Evolutionary conservation across 1,140 invertebrate species (phyloP), one percentile per base, ranked within the genome.

Genomic region (Drosophila nannoptera): DNA sequence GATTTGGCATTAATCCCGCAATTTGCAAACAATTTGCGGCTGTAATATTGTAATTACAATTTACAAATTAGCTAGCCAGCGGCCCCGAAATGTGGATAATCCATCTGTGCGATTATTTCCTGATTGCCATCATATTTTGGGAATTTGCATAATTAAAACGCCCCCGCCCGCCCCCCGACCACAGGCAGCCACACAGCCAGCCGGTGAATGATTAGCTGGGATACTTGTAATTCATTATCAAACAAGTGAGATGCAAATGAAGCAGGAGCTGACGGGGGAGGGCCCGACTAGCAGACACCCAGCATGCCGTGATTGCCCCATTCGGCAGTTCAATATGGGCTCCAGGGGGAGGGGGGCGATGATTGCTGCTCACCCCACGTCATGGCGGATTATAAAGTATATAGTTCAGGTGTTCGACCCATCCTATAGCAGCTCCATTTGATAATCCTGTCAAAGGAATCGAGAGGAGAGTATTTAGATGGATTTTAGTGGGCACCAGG

Each of bases 121-220:
- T 52, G 54, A 70, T 70, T 70, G 68, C 53, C 33, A 32, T 70
- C 36, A 59, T 70, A 55, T 67, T 77, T 65, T 58, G 59, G 7
- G 46, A 40, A 77, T 81, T 83, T 82, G 65, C 75, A 83, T 82
- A 83, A 82, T 83, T 83, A 58, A 82, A 83, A 78, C 63, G 52
- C 38, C 4, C 36, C 36, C 36, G 61, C 49, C 35, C 32, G n/a
- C n/a, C 22, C 22, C 22, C 22, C 22, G 22, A 22, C 22, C 22
- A 22, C 22, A 22, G 22, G 22, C 22, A 22, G 22, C 22, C 22
- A 22, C 22, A 22, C 22, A 22, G 22, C 1, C 22, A 22, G 22
- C 22, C 22, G 1, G 22, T 22, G 22, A 22, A 22, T 22, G 22
- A 22, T 22, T 22, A 22, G 3, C 22, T 46, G 42, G 56, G 45